Conservation (phyloP, 2,888 invertebrate species). For the Fragum whitleyi region DNA sequence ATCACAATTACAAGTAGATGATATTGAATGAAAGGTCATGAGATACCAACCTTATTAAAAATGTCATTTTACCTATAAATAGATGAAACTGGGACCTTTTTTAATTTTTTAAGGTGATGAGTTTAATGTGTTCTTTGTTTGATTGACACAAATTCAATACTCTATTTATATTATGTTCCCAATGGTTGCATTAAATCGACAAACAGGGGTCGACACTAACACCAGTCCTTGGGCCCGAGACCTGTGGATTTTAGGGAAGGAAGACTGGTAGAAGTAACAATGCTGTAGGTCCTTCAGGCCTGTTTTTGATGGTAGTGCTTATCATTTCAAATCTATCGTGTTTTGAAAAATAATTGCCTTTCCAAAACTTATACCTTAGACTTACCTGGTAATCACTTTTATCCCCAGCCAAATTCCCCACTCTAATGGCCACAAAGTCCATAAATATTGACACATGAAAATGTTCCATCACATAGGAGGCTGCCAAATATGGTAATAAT, state of each 20-base stretch:
- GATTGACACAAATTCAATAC: too few species aligned
- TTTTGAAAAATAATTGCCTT: too few species aligned
- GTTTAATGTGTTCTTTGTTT: neutral
- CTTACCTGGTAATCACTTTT: constrained; percentile 82
- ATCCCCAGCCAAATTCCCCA: constrained; percentile 83
- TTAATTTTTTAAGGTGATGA: neutral
- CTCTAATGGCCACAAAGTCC: constrained; percentile 84
- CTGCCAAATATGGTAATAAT: constrained; percentile 91
- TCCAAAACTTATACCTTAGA: too few species aligned
- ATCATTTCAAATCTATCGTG: too few species aligned
- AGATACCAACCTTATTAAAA: neutral
- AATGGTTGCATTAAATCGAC: too few species aligned
- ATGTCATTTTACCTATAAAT: neutral
- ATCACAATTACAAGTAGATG: constrained; percentile 23
- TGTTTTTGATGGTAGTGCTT: too few species aligned
- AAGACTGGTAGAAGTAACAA: too few species aligned
- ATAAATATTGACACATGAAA: constrained; percentile 84
- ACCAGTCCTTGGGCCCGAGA: too few species aligned
- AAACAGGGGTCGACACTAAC: too few species aligned
- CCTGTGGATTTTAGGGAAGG: too few species aligned
- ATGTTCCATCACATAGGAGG: constrained; percentile 87
- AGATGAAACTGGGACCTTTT: neutral
- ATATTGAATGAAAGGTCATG: neutral
- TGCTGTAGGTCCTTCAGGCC: too few species aligned
- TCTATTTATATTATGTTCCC: too few species aligned